Percentiles rank a stretch among this genome's conserved stretches.
These are phyloP conservation scores for Champsocephalus gunnari DNA, from an alignment of 2,797 vertebrate genomes.

Conservation along the genomic window DNA sequence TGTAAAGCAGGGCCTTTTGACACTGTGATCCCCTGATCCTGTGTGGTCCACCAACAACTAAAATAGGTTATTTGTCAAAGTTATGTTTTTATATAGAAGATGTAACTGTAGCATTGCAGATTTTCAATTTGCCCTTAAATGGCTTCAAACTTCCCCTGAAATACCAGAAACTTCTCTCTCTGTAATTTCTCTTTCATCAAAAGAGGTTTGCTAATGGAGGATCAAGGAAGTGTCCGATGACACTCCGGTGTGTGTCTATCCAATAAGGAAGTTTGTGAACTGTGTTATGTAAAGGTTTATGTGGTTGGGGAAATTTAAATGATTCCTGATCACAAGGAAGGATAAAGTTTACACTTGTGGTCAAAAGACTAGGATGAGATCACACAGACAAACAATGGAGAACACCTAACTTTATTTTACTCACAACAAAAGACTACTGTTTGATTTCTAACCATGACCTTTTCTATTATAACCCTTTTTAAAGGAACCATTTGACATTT, in stretches of 20 bases:
- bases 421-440: constrained; percentile 7
- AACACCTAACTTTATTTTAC: constrained; percentile 37
- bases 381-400: constrained; percentile 31
- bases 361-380: constrained; percentile 31
- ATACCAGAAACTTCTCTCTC: background rate
- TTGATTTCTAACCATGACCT: background rate
- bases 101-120: background rate
- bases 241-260: background rate
- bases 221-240: constrained; percentile 31
- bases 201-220: constrained; percentile 12
- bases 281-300: constrained; percentile 40
- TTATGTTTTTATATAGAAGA: background rate
- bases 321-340: constrained; percentile 45
- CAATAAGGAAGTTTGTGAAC: constrained; percentile 50
- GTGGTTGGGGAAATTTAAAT: constrained; percentile 57
- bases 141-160: background rate
- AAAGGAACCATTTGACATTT: background rate
- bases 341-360: constrained; percentile 59
- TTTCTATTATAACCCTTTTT: background rate
- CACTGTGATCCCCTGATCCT: background rate
- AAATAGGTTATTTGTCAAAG: background rate
- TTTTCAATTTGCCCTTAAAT: background rate
- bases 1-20: background rate
- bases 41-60: background rate
- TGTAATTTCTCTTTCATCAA: constrained; percentile 10